Percentiles rank a stretch among this genome's conserved stretches.
Conservation (phyloP, 1,140 invertebrate species). For the Platyscapa corneri region DNA sequence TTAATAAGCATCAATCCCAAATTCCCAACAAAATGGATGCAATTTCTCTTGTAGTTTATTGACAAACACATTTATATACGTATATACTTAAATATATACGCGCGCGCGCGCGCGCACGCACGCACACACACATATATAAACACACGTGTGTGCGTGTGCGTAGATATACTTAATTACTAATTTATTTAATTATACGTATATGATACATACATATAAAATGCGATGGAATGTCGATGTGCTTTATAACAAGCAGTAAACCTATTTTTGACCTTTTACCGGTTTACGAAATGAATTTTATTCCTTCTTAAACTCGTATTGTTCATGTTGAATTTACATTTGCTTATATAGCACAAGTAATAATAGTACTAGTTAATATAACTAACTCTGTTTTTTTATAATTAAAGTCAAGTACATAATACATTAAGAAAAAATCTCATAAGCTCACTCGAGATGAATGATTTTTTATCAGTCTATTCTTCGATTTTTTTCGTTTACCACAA, state of each 20-base stretch:
- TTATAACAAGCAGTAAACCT: not conserved
- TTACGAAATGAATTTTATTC: not conserved
- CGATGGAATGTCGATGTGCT: not conserved
- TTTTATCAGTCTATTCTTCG: conserved; percentile 37
- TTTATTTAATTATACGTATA: not conserved
- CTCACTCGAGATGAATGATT: not conserved
- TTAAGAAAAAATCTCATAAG: conserved; percentile 19
- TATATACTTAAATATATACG: not conserved
- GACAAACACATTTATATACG: conserved; percentile 43
- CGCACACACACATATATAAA: not conserved
- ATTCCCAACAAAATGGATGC: conserved; percentile 54
- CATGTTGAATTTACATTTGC: not conserved
- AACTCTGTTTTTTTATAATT: not conserved
- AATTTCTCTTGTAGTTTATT: conserved; percentile 22
- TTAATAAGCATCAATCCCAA: conserved; percentile 51
- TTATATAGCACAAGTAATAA: not conserved
- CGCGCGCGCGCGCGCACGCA: not conserved
- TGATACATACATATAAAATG: not conserved
- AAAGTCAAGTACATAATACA: not conserved
- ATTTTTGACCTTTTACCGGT: not conserved
- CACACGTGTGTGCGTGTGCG: not conserved
- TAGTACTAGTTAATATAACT: not conserved
- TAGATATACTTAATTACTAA: not conserved
- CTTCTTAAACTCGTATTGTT: not conserved
- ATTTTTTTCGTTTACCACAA: conserved; percentile 1